Conservation (phyloP, 2,797 vertebrate genomes). For the Karalla daura region DNA sequence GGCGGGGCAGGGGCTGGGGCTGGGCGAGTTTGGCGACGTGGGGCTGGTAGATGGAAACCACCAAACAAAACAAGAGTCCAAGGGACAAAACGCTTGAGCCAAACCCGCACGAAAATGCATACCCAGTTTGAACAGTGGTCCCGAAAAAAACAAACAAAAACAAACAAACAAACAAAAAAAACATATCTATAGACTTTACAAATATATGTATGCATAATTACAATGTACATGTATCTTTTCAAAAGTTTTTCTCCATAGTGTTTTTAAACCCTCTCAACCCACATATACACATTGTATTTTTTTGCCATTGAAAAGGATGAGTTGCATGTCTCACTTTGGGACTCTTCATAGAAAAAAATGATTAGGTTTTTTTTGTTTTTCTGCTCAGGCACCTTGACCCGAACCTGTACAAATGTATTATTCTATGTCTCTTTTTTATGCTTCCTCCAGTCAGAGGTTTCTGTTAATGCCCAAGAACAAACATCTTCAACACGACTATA, state of each 20-base stretch:
- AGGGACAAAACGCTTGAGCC: constrained; percentile 56
- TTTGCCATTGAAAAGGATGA: constrained; percentile 73
- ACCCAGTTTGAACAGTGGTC: constrained; percentile 68
- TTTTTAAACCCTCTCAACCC: constrained; percentile 59
- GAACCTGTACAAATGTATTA: constrained; percentile 82
- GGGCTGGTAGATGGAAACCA: constrained; percentile 31
- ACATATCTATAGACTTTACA: constrained; percentile 76
- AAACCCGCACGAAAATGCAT: constrained; percentile 60
- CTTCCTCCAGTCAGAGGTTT: constrained; percentile 71
- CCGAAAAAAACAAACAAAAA: constrained; percentile 65
- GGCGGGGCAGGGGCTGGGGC: constrained; percentile 4
- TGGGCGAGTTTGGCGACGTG: constrained; percentile 16
- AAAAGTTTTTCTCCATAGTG: constrained; percentile 58
- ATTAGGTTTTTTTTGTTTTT: constrained; percentile 59
- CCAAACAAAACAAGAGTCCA: constrained; percentile 52
- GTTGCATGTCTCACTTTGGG: constrained; percentile 78
- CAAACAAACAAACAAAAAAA: constrained; percentile 24
- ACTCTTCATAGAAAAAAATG: constrained; percentile 72
- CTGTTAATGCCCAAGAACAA: constrained; percentile 85
- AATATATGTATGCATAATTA: constrained; percentile 82
- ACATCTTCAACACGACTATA: constrained; percentile 83
- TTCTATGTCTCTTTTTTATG: constrained; percentile 70
- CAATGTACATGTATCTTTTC: constrained; percentile 78
- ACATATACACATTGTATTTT: constrained; percentile 63
- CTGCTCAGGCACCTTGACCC: constrained; percentile 74